These are phyloP conservation scores for Hypena proboscidalis DNA, from an alignment of 2,888 invertebrate genomes.

Conservation along the genomic window DNA sequence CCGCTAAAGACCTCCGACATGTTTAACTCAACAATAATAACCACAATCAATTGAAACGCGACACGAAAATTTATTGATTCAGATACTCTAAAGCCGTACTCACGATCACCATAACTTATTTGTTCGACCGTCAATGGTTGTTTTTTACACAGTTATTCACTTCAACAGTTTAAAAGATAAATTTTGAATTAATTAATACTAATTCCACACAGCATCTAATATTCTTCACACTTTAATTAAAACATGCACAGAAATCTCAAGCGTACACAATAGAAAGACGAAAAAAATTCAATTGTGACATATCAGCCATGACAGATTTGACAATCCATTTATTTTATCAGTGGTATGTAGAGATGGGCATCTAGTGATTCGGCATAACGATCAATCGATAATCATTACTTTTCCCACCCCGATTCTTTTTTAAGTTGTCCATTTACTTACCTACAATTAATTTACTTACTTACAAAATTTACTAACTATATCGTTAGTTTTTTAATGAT, in stretches of 20 bases:
- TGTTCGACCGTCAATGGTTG: slow-evolving; percentile 46
- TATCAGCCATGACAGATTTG: slow-evolving; percentile 41
- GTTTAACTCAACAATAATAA: slow-evolving; percentile 46
- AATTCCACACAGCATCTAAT: slow-evolving; percentile 35
- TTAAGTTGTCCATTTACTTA: too few relatives aligned
- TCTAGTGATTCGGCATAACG: too few relatives aligned
- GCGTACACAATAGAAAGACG: slow-evolving; percentile 47
- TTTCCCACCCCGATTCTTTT: too few relatives aligned
- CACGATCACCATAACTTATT: slow-evolving; percentile 63
- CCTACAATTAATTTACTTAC: too few relatives aligned
- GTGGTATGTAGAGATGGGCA: too few relatives aligned
- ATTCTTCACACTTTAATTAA: slow-evolving; percentile 31
- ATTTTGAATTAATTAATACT: slow-evolving; percentile 19
- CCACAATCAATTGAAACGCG: slow-evolving; percentile 42
- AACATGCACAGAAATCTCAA: slow-evolving; percentile 55
- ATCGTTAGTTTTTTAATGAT: too few relatives aligned
- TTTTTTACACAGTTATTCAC: slow-evolving; percentile 13
- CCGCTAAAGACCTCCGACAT: slow-evolving; percentile 77
- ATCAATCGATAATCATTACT: too few relatives aligned
- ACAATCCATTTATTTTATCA: too few relatives aligned
- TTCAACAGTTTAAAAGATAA: slow-evolving; percentile 1
- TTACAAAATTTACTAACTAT: too few relatives aligned
- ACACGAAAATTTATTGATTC: slow-evolving; percentile 56
- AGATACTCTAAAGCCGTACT: slow-evolving; percentile 59
- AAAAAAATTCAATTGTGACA: slow-evolving; percentile 45